Conservation (phyloP, 2,113 vertebrate genomes). For the Rhegmatorhina hoffmannsi region DNA sequence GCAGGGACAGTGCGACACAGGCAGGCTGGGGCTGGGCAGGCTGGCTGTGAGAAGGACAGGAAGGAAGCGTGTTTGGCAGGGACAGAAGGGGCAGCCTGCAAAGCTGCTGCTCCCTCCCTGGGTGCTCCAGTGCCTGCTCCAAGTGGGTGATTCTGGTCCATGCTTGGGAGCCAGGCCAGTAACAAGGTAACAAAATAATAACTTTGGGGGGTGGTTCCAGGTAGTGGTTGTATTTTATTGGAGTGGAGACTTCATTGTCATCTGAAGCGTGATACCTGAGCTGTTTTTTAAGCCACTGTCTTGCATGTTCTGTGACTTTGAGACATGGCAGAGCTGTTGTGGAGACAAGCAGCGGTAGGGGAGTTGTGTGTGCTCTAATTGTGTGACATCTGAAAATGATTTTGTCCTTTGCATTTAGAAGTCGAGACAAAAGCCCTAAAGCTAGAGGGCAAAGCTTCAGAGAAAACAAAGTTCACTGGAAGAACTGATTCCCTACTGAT, state of each 20-base stretch:
- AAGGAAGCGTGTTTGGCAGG: background rate
- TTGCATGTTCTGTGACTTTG: background rate
- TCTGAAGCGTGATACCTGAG: background rate
- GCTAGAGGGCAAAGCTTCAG: background rate
- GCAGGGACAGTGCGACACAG: background rate
- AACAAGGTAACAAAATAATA: background rate
- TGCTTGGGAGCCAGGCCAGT: background rate
- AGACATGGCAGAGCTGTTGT: background rate
- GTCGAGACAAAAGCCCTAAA: background rate
- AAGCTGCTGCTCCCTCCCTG: background rate
- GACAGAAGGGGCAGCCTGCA: background rate
- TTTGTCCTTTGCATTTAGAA: background rate
- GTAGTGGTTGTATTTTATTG: background rate
- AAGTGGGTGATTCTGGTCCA: background rate
- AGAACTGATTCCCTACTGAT: background rate
- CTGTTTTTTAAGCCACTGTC: background rate
- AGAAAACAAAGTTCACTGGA: background rate
- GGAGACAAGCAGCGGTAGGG: background rate
- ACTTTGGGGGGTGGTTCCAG: background rate
- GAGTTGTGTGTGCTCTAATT: background rate
- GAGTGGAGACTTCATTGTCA: background rate
- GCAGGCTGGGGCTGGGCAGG: background rate
- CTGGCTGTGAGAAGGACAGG: accelerated
- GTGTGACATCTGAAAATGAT: background rate
- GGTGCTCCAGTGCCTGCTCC: background rate